Base-by-base conservation (phyloP, 1,140 invertebrate species). In the Araneus ventricosus region DNA sequence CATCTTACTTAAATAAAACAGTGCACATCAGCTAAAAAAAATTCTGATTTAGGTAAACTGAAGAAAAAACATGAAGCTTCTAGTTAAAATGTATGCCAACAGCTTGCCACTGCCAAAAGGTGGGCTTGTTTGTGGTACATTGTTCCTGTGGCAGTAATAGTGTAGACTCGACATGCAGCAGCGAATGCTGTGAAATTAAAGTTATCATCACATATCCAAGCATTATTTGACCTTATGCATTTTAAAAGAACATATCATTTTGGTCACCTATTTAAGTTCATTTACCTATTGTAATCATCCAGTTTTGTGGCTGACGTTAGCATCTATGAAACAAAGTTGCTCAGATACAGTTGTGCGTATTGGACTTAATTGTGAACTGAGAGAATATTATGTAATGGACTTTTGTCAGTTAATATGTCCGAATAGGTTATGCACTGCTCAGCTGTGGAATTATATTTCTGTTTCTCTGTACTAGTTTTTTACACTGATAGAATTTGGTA, bases 201-300 rank as follows among this genome's bases (percentile, higher is more conserved):
- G 79, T 63, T 57, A 14, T 85, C 86, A 79, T 59, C 80, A 91
- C 90, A 91, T 91, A 91, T 91, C 80, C 63, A 79, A 61, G 57
- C 80, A 85, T 91, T 61, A 91, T 27, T 85, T 39, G 45, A 85
- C 82, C 70, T 41, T 61, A 39, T 91, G 59, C 59, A 85, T 91
- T 91, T 27, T 20, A 67, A 70, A 57, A 88, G 52, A 85, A 85
- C 90, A 91, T 91, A 91, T 91, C 90, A 91, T 59, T 86, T 91
- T 30, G 34, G 80, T 85, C 90, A 91, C 37, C 90, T 91, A 91
- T 91, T 91, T 91, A 91, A 82, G 82, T 91, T 85, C 90, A 91
- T 91, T 91, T 7, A 6, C 7, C 27, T 57, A 34, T 79, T 14
- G 20, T 75, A 37, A 75, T 63, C 61, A 85, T 91, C 57, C 57